These are phyloP conservation scores for Phlogophora meticulosa DNA, from an alignment of 2,888 invertebrate species.

Conservation along the genomic window DNA sequence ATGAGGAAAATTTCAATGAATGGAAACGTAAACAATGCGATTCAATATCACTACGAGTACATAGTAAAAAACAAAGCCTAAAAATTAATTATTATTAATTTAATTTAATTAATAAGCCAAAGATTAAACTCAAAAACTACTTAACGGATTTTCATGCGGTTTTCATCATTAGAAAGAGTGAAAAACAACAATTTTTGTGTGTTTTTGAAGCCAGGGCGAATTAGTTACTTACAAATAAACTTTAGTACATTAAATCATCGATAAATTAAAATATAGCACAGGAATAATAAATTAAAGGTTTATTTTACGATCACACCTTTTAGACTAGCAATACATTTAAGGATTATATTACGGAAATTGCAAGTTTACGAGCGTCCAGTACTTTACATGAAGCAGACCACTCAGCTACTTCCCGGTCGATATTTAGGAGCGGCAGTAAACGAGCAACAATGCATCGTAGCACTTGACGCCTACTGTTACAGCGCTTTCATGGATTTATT, in stretches of 20 bases:
- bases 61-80: too few species aligned
- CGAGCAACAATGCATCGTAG: conserved; percentile 64
- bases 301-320: conserved; percentile 36
- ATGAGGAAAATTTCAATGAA: conserved; percentile 39
- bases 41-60: not conserved
- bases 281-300: conserved; percentile 2
- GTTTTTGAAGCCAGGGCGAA: too few species aligned
- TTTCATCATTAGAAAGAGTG: too few species aligned
- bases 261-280: not conserved
- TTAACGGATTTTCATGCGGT: too few species aligned
- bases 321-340: conserved; percentile 37
- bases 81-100: too few species aligned
- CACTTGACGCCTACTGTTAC: conserved; percentile 64
- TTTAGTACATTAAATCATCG: not conserved
- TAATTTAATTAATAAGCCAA: not conserved
- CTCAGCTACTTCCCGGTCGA: conserved; percentile 75
- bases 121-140: too few species aligned
- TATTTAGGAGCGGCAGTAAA: conserved; percentile 78
- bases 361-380: conserved; percentile 61
- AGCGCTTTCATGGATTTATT: conserved; percentile 56
- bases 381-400: conserved; percentile 53
- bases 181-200: too few species aligned
- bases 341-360: conserved; percentile 57
- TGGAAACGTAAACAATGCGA: conserved; percentile 33
- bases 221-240: too few species aligned